A percentile compares a stretch with the other conserved stretches of the same genome.
Evolutionary conservation across 2,797 vertebrate genomes (phyloP).

Genomic region (Betta splendens): DNA sequence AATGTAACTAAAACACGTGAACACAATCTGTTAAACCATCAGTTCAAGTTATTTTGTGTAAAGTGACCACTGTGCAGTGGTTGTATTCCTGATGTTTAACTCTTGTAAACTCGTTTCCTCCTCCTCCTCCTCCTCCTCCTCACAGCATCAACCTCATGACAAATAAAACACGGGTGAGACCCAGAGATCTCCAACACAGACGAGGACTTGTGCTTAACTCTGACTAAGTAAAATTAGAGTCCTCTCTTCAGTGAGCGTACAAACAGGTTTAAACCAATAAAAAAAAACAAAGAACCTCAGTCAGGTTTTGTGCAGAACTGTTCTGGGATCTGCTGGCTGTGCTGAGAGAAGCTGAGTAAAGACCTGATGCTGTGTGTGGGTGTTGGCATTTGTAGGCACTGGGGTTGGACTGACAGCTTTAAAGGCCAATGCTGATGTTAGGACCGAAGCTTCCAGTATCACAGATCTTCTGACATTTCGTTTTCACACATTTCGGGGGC

Average conservation of each 20-base stretch:
- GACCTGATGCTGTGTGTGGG: constrained; percentile 20
- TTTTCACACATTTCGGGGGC: constrained; percentile 10
- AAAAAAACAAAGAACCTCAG: background rate
- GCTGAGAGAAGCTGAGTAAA: constrained; percentile 5
- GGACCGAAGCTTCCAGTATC: constrained; percentile 25
- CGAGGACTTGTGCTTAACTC: constrained; percentile 60
- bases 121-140: constrained; percentile 31
- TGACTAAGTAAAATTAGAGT: constrained; percentile 46
- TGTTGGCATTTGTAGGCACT: constrained; percentile 64
- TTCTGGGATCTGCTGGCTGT: constrained; percentile 51
- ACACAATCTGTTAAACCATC: constrained; percentile 36
- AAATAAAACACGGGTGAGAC: constrained; percentile 10
- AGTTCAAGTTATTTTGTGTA: constrained; percentile 52
- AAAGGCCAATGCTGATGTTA: constrained; percentile 47
- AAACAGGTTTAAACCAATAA: constrained; percentile 5
- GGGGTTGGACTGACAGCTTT: constrained; percentile 58
- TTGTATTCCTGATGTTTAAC: constrained; percentile 69
- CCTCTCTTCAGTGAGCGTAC: constrained; percentile 16
- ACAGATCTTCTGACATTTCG: constrained; percentile 18
- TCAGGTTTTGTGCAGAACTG: constrained; percentile 31
- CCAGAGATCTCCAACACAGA: constrained; percentile 18
- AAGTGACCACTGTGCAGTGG: constrained; percentile 67
- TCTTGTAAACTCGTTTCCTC: constrained; percentile 61
- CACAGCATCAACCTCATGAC: constrained; percentile 34
- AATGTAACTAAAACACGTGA: constrained; percentile 42